Percentiles rank a stretch among this genome's conserved stretches.
These are phyloP conservation scores for Drosophila fuyamai DNA, from an alignment of 1,140 invertebrate genomes.

Conservation along the genomic window DNA sequence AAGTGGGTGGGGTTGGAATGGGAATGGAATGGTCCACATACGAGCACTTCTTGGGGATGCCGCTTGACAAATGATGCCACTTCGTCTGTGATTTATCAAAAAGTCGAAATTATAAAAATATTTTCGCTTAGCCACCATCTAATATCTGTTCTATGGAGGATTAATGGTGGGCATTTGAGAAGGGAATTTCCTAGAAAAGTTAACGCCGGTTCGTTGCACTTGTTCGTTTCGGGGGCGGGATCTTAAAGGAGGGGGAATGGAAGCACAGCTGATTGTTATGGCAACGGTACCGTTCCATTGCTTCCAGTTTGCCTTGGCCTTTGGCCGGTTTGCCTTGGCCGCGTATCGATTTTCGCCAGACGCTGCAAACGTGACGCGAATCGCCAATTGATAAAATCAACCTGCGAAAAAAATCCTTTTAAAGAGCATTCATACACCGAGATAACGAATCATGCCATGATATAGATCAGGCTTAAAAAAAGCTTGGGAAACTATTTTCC, in stretches of 20 bases:
- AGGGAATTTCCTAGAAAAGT: slow-evolving; percentile 1
- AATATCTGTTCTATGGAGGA: slow-evolving; percentile 53
- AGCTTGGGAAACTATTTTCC: background rate
- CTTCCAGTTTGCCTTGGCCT: slow-evolving; percentile 51
- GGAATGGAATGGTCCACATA: background rate
- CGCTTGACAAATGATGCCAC: slow-evolving; percentile 71
- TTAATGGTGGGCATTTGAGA: slow-evolving; percentile 55
- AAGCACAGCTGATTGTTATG: slow-evolving; percentile 23
- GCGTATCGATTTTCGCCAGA: slow-evolving; percentile 73
- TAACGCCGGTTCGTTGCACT: slow-evolving; percentile 59
- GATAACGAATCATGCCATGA: slow-evolving; percentile 1
- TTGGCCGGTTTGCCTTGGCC: slow-evolving; percentile 47
- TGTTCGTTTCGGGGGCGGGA: background rate
- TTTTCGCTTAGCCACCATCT: slow-evolving; percentile 31
- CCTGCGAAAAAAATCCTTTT: slow-evolving; percentile 34
- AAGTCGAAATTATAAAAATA: slow-evolving; percentile 69
- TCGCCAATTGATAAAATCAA: slow-evolving; percentile 47
- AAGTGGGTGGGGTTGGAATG: slow-evolving; percentile 2
- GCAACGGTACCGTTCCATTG: slow-evolving; percentile 1
- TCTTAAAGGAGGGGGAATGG: background rate
- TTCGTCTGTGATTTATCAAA: slow-evolving; percentile 73
- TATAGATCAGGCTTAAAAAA: background rate
- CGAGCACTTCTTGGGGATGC: slow-evolving; percentile 30
- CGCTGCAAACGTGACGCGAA: slow-evolving; percentile 74
- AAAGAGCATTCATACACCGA: slow-evolving; percentile 11